phyloP scores from a whole-genome alignment of 2,113 vertebrate species.

The Carassius gibelio region DNA sequence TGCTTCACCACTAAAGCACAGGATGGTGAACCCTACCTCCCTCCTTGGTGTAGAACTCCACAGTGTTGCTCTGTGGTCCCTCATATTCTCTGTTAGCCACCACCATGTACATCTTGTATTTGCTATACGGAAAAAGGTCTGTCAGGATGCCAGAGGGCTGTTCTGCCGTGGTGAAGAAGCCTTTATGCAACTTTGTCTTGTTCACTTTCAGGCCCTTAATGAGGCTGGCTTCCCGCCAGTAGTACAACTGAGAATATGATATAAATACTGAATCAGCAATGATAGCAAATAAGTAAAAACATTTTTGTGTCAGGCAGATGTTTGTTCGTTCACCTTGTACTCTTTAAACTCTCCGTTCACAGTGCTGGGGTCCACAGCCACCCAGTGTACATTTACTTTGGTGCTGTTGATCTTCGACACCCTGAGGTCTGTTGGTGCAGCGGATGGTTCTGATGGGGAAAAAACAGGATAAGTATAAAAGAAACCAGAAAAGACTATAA shows the following conservation, averaged over 20 bases:
- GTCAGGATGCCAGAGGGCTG: constrained; percentile 82
- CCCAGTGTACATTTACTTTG: constrained; percentile 86
- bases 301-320: background rate
- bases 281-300: background rate
- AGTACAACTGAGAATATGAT: constrained; percentile 84
- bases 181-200: constrained; percentile 84
- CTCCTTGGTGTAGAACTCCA: constrained; percentile 90
- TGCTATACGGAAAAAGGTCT: constrained; percentile 88
- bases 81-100: constrained; percentile 89
- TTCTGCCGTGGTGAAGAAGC: constrained; percentile 79
- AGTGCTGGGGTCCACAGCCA: constrained; percentile 82
- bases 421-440: constrained; percentile 83
- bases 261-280: background rate
- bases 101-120: constrained; percentile 94
- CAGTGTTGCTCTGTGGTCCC: constrained; percentile 84
- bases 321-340: constrained; percentile 85
- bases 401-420: constrained; percentile 86
- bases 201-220: constrained; percentile 86
- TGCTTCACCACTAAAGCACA: background rate
- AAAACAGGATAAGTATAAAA: background rate
- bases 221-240: constrained; percentile 91
- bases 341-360: constrained; percentile 92
- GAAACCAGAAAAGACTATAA: background rate
- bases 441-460: constrained; percentile 80
- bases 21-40: constrained; percentile 80